Percentiles rank a stretch among this genome's conserved stretches.
Evolutionary conservation across 2,888 invertebrate genomes (phyloP).

Genomic region (Dryocosmus kuriphilus): DNA sequence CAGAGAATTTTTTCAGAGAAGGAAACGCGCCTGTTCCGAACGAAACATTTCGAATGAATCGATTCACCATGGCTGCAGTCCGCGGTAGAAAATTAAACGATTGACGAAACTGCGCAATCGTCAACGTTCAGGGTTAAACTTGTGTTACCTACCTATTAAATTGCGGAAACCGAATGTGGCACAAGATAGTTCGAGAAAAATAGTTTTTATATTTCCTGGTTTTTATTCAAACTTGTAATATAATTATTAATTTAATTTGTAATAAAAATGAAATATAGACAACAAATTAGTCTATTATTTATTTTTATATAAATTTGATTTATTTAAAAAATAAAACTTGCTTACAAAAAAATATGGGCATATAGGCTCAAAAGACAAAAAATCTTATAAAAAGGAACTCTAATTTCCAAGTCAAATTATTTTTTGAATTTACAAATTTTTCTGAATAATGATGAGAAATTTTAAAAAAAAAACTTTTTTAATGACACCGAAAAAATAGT

Average conservation of each 20-base stretch:
- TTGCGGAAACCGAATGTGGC: slow-evolving; percentile 8
- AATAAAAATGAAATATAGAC: too few relatives aligned
- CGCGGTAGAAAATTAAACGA: slow-evolving; percentile 37
- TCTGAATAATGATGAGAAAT: neutral
- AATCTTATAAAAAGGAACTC: too few relatives aligned
- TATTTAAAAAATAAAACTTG: too few relatives aligned
- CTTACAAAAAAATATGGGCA: too few relatives aligned
- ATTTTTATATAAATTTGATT: too few relatives aligned
- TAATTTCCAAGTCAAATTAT: too few relatives aligned
- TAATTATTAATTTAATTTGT: too few relatives aligned
- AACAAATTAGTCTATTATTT: too few relatives aligned
- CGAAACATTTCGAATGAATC: slow-evolving; percentile 28
- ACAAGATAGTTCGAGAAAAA: neutral
- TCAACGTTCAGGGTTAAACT: slow-evolving; percentile 32
- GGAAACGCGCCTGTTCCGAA: neutral
- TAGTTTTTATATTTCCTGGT: neutral
- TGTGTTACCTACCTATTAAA: slow-evolving; percentile 5
- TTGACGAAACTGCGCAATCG: slow-evolving; percentile 29
- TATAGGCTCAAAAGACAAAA: too few relatives aligned
- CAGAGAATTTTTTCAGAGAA: neutral
- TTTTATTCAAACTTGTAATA: neutral
- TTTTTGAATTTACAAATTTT: too few relatives aligned
- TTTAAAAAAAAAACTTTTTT: neutral
- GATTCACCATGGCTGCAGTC: slow-evolving; percentile 19
- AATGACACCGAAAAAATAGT: too few relatives aligned